Percentiles rank a stretch among this genome's conserved stretches.
These are phyloP conservation scores for Phenacoccus solenopsis DNA, from an alignment of 1,140 invertebrate genomes.

Conservation along the genomic window DNA sequence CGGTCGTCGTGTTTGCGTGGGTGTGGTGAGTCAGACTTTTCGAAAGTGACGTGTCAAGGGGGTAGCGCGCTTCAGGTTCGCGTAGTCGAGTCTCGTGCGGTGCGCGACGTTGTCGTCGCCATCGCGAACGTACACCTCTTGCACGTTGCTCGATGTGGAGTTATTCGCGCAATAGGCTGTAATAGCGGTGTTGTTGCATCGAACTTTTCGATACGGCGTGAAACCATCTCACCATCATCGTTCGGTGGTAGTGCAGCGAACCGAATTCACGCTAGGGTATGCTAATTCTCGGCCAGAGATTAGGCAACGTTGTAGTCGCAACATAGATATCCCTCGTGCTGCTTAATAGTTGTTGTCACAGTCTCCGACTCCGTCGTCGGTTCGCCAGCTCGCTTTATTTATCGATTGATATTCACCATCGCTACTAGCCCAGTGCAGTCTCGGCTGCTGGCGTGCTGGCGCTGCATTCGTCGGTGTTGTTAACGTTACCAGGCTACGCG, in stretches of 20 bases:
- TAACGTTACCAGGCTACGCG: not conserved
- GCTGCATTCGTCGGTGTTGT: too few relatives aligned
- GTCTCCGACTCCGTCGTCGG: not conserved
- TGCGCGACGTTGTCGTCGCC: not conserved
- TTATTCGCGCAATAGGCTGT: too few relatives aligned
- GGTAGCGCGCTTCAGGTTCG: too few relatives aligned
- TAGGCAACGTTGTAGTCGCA: not conserved
- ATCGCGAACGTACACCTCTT: not conserved
- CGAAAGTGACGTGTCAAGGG: not conserved
- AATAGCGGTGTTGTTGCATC: too few relatives aligned
- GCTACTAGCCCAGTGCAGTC: not conserved
- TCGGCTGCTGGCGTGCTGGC: not conserved
- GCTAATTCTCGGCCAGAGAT: not conserved
- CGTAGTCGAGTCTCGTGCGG: not conserved
- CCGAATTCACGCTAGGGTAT: not conserved
- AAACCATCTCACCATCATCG: too few relatives aligned
- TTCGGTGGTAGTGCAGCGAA: not conserved
- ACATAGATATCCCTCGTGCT: not conserved
- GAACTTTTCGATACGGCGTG: too few relatives aligned
- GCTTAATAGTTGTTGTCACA: not conserved
- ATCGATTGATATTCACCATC: conserved; percentile 1
- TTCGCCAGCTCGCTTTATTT: not conserved
- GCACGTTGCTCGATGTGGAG: too few relatives aligned
- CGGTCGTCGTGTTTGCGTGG: not conserved
- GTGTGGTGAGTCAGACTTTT: conserved; percentile 13